Evolutionary conservation across 1,140 invertebrate genomes (phyloP).

Genomic region (Onthophagus taurus): DNA sequence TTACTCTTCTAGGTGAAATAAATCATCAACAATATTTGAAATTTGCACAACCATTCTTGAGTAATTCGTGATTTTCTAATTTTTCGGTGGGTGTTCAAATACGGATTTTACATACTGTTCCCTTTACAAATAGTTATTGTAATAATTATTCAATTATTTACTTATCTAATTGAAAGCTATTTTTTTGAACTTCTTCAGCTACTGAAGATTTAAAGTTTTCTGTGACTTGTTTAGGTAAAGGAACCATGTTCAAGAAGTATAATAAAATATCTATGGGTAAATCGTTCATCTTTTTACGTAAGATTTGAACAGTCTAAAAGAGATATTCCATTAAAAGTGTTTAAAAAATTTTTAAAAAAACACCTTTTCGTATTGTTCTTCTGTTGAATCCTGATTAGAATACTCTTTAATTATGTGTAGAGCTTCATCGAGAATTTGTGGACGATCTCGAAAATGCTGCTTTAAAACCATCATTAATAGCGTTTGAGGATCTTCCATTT

Average conservation of each 20-base stretch:
- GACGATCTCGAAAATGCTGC: constrained; percentile 23
- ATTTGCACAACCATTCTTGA: no score
- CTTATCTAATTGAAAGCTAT: constrained; percentile 1
- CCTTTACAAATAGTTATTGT: no score
- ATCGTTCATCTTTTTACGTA: constrained; percentile 24
- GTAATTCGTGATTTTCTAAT: no score
- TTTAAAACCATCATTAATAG: constrained; percentile 26
- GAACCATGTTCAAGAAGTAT: constrained; percentile 26
- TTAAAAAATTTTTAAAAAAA: not conserved
- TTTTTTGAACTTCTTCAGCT: not conserved
- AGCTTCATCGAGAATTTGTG: constrained; percentile 21
- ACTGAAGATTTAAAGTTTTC: not conserved
- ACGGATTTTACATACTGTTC: no score
- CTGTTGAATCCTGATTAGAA: constrained; percentile 3
- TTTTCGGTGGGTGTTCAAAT: no score
- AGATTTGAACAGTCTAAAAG: constrained; percentile 20
- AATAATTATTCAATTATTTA: not conserved
- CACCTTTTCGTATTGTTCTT: constrained; percentile 22
- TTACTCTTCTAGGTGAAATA: no score
- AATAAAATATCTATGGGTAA: constrained; percentile 25
- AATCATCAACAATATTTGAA: no score
- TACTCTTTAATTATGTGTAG: constrained; percentile 12
- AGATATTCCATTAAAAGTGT: not conserved
- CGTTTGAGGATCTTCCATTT: constrained; percentile 24
- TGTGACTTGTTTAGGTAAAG: constrained; percentile 18